phyloP scores from a whole-genome alignment of 1,140 invertebrate genomes.

The Drosophila arawakana region DNA sequence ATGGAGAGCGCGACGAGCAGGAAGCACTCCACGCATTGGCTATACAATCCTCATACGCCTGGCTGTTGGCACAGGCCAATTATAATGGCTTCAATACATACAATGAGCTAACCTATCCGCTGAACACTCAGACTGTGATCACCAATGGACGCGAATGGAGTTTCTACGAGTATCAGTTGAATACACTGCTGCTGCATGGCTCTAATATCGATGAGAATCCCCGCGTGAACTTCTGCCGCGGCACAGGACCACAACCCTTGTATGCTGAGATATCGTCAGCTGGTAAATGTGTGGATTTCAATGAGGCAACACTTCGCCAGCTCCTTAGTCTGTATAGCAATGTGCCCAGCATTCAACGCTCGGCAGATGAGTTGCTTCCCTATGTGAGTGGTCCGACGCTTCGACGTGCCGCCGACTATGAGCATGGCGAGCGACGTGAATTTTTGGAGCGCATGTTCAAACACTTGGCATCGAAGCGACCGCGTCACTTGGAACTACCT shows the following conservation, averaged over 20 bases:
- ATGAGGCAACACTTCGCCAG: constrained; percentile 91
- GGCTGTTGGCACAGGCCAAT: constrained; percentile 92
- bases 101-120: constrained; percentile 94
- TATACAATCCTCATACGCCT: constrained; percentile 91
- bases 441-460: constrained; percentile 90
- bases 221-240: constrained; percentile 92
- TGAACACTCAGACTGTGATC: constrained; percentile 93
- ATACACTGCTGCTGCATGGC: constrained; percentile 90
- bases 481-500: constrained; percentile 86
- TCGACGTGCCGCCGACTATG: constrained; percentile 88
- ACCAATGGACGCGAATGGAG: constrained; percentile 93
- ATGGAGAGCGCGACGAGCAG: constrained; percentile 85
- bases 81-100: constrained; percentile 95
- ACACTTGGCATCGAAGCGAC: constrained; percentile 88
- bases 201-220: constrained; percentile 88
- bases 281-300: constrained; percentile 90
- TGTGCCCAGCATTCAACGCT: constrained; percentile 87
- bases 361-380: constrained; percentile 88
- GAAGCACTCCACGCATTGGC: constrained; percentile 90
- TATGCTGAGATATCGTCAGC: constrained; percentile 90
- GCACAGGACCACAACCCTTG: constrained; percentile 89
- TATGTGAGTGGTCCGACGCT: constrained; percentile 87
- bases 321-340: constrained; percentile 92
- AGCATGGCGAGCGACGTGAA: constrained; percentile 87
- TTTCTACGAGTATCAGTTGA: constrained; percentile 95